These are phyloP conservation scores for Philopedon plagiatum DNA, from an alignment of 2,888 invertebrate genomes.

Conservation along the genomic window DNA sequence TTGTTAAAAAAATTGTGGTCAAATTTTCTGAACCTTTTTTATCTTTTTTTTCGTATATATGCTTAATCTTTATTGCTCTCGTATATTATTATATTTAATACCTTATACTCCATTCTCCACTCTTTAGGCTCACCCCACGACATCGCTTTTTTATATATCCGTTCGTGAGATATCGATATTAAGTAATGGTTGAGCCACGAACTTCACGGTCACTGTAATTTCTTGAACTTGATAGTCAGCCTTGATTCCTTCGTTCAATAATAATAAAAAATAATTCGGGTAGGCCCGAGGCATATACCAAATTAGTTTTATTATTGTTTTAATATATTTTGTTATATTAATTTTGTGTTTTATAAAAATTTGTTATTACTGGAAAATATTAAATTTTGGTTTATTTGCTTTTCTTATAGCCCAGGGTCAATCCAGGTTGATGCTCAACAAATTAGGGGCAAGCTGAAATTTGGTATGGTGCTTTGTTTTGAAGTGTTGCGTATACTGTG, in stretches of 20 bases:
- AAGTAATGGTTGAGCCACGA: slow-evolving; percentile 19
- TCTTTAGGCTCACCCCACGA: slow-evolving; percentile 10
- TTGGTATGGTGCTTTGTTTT: no score
- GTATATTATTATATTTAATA: slow-evolving; percentile 15
- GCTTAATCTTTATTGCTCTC: slow-evolving; percentile 5
- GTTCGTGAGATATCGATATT: slow-evolving; percentile 23
- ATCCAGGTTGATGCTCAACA: no score
- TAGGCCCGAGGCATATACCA: background rate
- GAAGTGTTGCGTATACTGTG: no score
- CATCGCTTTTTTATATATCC: slow-evolving; percentile 7
- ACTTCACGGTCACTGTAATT: slow-evolving; percentile 21
- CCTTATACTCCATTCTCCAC: background rate
- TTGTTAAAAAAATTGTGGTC: background rate
- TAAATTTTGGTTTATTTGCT: no score
- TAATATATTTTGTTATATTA: background rate
- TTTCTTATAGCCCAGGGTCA: no score
- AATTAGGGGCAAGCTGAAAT: no score
- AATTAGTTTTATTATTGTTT: background rate
- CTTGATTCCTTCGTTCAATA: slow-evolving; percentile 3
- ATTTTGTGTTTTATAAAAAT: background rate
- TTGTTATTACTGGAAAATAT: no score
- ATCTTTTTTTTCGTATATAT: background rate
- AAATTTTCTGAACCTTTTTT: background rate
- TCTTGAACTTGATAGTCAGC: slow-evolving; percentile 18
- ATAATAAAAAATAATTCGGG: slow-evolving; percentile 18